Conservation (phyloP, 2,113 vertebrate genomes). For the Capreolus pygargus region DNA sequence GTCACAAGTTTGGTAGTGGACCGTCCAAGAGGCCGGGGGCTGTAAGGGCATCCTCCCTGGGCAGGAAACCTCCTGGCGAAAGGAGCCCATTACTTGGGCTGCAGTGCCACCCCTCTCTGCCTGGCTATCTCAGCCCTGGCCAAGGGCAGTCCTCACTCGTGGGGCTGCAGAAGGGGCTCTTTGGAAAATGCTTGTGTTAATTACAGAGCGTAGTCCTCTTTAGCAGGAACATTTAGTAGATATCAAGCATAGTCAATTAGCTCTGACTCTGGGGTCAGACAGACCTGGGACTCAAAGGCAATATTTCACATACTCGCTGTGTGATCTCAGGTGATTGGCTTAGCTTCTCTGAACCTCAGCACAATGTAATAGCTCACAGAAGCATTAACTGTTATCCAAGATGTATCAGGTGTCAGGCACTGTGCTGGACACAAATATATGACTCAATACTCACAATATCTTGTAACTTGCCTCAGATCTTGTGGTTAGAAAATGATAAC, state of each 20-base stretch:
- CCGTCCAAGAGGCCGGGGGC: accelerated
- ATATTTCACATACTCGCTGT: neutral
- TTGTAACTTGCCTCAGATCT: neutral
- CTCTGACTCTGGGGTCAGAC: neutral
- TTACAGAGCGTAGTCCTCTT: neutral
- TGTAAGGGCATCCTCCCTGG: accelerated
- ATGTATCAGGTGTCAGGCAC: neutral
- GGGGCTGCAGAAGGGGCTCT: accelerated
- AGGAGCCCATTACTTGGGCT: neutral
- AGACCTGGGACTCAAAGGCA: neutral
- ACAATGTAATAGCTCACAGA: neutral
- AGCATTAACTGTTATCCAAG: neutral
- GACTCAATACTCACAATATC: neutral
- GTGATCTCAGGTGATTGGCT: neutral
- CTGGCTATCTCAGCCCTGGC: neutral
- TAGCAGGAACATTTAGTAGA: neutral
- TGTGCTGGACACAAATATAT: neutral
- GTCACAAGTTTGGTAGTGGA: neutral
- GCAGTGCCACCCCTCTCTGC: neutral
- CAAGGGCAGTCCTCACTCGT: accelerated
- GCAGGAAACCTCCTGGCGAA: neutral
- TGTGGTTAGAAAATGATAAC: neutral
- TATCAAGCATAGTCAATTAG: neutral
- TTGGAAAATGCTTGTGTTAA: neutral
- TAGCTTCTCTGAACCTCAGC: neutral